Evolutionary conservation across 2,888 invertebrate genomes (phyloP).

Genomic region (Pterostichus madidus): DNA sequence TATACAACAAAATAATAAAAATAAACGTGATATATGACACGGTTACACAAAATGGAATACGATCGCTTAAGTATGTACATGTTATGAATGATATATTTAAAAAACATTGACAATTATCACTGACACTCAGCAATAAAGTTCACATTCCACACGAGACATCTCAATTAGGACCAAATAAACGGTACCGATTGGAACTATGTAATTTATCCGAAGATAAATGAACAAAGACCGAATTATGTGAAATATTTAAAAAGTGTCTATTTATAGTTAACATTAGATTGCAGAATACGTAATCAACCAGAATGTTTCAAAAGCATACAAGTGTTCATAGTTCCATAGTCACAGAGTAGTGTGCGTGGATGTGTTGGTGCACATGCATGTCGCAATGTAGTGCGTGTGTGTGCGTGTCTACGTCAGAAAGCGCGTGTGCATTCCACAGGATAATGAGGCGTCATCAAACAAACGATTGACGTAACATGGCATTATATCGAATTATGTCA

Average conservation of each 20-base stretch:
- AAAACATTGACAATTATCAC: conserved; percentile 2
- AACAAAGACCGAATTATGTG: conserved; percentile 39
- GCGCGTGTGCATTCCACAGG: conserved; percentile 61
- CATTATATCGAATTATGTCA: conserved; percentile 62
- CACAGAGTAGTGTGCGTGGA: not conserved
- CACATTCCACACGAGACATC: not conserved
- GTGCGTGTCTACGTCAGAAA: conserved; percentile 51
- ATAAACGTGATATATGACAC: not conserved
- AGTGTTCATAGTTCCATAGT: conserved; percentile 26
- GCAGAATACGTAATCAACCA: conserved; percentile 44
- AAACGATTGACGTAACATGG: conserved; percentile 56
- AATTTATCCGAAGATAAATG: conserved; percentile 6
- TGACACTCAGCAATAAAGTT: not conserved
- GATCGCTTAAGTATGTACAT: not conserved
- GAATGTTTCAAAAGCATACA: conserved; percentile 47
- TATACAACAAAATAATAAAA: conserved; percentile 21
- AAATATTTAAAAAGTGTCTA: conserved; percentile 54
- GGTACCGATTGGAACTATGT: conserved; percentile 6
- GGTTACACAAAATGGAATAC: no score
- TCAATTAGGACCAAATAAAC: not conserved
- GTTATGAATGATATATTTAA: not conserved
- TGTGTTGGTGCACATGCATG: conserved; percentile 31
- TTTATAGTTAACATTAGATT: conserved; percentile 37
- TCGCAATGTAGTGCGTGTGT: conserved; percentile 9
- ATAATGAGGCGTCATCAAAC: conserved; percentile 62